A percentile compares a stretch with the other conserved stretches of the same genome.
Evolutionary conservation across 2,888 invertebrate species (phyloP).

Genomic region (Polyommatus iphigenia): DNA sequence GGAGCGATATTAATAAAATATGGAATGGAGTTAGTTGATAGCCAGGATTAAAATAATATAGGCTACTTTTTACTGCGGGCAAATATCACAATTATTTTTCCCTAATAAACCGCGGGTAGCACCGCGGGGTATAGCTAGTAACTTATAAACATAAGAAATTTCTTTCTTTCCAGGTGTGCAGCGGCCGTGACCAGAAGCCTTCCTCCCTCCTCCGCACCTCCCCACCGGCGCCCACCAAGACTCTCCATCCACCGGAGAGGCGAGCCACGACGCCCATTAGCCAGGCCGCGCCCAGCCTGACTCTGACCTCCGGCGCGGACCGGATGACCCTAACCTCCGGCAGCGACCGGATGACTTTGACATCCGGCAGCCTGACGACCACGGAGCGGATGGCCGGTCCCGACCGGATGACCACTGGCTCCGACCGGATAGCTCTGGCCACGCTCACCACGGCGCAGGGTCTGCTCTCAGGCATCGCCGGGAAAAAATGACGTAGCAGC

Average conservation of each 20-base stretch:
- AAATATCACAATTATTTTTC: too few species aligned
- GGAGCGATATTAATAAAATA: too few species aligned
- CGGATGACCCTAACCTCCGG: neutral
- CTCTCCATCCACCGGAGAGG: constrained; percentile 46
- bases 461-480: constrained; percentile 61
- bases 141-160: neutral
- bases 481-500: constrained; percentile 76
- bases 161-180: constrained; percentile 63
- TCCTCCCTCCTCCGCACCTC: constrained; percentile 63
- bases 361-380: neutral
- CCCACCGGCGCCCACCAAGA: constrained; percentile 60
- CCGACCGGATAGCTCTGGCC: constrained; percentile 64
- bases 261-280: constrained; percentile 60
- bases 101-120: too few species aligned
- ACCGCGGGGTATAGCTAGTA: too few species aligned
- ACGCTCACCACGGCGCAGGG: constrained; percentile 68
- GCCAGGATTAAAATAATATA: too few species aligned
- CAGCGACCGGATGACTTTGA: neutral
- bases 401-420: constrained; percentile 34
- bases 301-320: neutral
- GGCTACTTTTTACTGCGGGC: too few species aligned
- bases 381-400: neutral
- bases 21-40: too few species aligned
- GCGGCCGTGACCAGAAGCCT: constrained; percentile 73
- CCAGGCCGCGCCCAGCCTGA: constrained; percentile 56